A percentile compares a stretch with the other conserved stretches of the same genome.
Conservation (phyloP, 2,888 invertebrate genomes). For the Shargacucullia verbasci region DNA sequence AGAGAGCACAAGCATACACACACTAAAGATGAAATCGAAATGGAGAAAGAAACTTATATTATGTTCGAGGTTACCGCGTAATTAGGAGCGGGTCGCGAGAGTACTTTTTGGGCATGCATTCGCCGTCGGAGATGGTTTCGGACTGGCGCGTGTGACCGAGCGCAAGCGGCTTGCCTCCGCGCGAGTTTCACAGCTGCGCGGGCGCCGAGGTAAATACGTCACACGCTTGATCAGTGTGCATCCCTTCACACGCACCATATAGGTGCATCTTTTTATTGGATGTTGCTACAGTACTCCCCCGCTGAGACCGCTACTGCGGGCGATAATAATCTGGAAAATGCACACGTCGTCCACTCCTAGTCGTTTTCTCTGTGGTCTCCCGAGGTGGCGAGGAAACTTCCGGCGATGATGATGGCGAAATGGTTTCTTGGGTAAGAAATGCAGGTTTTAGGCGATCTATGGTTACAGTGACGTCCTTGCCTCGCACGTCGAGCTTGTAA, state of each 20-base stretch:
- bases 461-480: neutral
- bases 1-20: too few species aligned
- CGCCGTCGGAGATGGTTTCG: neutral
- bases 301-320: constrained; percentile 7
- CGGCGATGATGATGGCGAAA: neutral
- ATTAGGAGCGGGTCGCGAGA: too few species aligned
- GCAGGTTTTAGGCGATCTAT: constrained; percentile 6
- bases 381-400: too few species aligned
- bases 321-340: constrained; percentile 1
- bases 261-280: too few species aligned
- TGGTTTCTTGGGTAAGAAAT: neutral
- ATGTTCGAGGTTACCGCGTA: too few species aligned
- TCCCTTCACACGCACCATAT: too few species aligned
- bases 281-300: constrained; percentile 1
- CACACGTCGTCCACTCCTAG: too few species aligned
- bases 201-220: too few species aligned
- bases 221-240: too few species aligned
- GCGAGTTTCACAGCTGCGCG: neutral
- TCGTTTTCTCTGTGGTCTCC: too few species aligned
- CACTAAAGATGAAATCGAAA: too few species aligned
- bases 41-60: too few species aligned
- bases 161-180: neutral
- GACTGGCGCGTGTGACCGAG: neutral
- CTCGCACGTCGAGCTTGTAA: neutral
- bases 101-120: neutral